A percentile compares a stretch with the other conserved stretches of the same genome.
These are phyloP conservation scores for Drepana arcuata DNA, from an alignment of 1,140 invertebrate genomes.

Conservation along the genomic window DNA sequence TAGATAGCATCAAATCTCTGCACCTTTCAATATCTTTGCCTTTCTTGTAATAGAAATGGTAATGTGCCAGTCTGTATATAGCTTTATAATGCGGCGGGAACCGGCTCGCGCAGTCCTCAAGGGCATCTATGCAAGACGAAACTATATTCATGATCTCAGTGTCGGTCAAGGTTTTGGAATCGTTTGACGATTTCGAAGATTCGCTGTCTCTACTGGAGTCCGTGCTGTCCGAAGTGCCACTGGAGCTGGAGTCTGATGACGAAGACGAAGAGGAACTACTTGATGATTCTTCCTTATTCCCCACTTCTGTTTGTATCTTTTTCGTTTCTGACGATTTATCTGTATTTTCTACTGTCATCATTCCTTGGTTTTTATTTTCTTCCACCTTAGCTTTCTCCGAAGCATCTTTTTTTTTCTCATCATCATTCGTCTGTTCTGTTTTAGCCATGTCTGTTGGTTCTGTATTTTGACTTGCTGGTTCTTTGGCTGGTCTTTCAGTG, in stretches of 20 bases:
- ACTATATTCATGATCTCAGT: slow-evolving; percentile 67
- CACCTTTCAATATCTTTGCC: slow-evolving; percentile 79
- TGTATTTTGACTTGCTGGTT: slow-evolving; percentile 5
- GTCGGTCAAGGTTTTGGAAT: slow-evolving; percentile 41
- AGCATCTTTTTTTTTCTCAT: neutral
- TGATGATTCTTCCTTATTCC: slow-evolving; percentile 45
- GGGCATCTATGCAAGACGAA: slow-evolving; percentile 78
- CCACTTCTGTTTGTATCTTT: slow-evolving; percentile 8
- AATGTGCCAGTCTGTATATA: slow-evolving; percentile 88
- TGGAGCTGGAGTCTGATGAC: slow-evolving; percentile 58
- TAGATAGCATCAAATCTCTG: slow-evolving; percentile 80
- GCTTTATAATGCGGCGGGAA: slow-evolving; percentile 96
- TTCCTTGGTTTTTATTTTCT: slow-evolving; percentile 3
- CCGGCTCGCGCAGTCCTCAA: slow-evolving; percentile 87
- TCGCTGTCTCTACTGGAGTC: slow-evolving; percentile 51
- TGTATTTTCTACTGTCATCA: slow-evolving; percentile 7
- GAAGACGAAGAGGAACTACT: slow-evolving; percentile 48
- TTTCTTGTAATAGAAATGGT: slow-evolving; percentile 83
- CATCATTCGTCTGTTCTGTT: neutral
- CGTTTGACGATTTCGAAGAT: slow-evolving; percentile 48
- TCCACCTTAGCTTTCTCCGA: neutral
- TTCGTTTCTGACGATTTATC: slow-evolving; percentile 9
- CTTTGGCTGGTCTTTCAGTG: slow-evolving; percentile 31
- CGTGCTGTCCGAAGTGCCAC: slow-evolving; percentile 57
- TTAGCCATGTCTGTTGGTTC: slow-evolving; percentile 11